Conservation (phyloP, 2,888 invertebrate species). For the Tribolium freemani region DNA sequence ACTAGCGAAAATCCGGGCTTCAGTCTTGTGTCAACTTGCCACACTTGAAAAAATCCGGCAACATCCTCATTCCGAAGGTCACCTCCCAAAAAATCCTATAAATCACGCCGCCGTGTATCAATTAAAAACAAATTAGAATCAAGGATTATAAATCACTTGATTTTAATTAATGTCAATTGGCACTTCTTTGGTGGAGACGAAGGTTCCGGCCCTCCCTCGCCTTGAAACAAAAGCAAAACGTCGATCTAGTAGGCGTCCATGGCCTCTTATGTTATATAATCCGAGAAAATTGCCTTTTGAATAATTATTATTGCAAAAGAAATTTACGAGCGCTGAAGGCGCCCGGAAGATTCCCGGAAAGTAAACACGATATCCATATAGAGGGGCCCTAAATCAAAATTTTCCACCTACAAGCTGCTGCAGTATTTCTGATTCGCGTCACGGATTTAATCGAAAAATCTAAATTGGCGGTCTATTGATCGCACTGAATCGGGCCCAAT, state of each 20-base stretch:
- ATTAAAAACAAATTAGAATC: constrained; percentile 29
- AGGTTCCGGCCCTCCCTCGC: constrained; percentile 45
- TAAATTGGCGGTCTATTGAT: constrained; percentile 23
- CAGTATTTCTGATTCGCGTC: too few relatives aligned
- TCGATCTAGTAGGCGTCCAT: constrained; percentile 39
- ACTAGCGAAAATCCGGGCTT: not conserved
- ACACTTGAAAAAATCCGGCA: not conserved
- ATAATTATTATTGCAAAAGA: constrained; percentile 45
- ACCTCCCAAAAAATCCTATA: not conserved
- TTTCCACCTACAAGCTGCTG: not conserved
- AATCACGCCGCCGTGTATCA: constrained; percentile 18
- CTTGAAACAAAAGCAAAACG: constrained; percentile 38
- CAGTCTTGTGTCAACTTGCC: not conserved
- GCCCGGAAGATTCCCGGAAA: constrained; percentile 20
- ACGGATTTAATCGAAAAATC: constrained; percentile 3
- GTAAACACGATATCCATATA: constrained; percentile 4
- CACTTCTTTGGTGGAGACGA: constrained; percentile 39
- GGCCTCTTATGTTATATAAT: constrained; percentile 43
- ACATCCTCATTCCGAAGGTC: not conserved
- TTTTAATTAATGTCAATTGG: constrained; percentile 44
- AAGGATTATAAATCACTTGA: constrained; percentile 28
- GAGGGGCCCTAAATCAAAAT: not conserved
- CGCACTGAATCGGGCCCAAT: constrained; percentile 18
- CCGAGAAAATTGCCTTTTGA: constrained; percentile 42
- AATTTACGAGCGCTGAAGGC: constrained; percentile 40